phyloP scores from a whole-genome alignment of 2,888 invertebrate genomes.

The Stegana nigrithorax region DNA sequence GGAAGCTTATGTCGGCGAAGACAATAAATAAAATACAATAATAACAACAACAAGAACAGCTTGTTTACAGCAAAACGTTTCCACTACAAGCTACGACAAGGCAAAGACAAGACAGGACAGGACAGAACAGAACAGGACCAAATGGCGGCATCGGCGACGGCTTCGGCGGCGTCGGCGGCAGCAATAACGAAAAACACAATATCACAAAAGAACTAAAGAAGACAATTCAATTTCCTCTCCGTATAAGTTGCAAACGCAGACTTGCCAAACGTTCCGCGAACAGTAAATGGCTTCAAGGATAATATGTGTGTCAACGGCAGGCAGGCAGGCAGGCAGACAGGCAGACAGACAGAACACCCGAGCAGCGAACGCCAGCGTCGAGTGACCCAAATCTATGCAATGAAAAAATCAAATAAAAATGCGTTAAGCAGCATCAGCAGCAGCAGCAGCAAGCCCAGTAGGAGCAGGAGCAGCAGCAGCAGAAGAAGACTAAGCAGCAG shows the following conservation, averaged over 20 bases:
- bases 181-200: background rate
- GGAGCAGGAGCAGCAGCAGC: too few species aligned
- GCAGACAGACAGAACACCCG: constrained; percentile 27
- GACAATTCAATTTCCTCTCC: constrained; percentile 18
- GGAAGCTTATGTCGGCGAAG: too few species aligned
- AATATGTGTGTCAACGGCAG: constrained; percentile 30
- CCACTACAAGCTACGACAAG: background rate
- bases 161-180: too few species aligned
- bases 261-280: constrained; percentile 22
- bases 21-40: constrained; percentile 37
- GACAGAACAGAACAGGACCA: background rate
- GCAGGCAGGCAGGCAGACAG: constrained; percentile 18
- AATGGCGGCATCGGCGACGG: too few species aligned
- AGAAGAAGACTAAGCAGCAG: too few species aligned
- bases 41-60: too few species aligned
- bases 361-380: too few species aligned
- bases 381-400: constrained; percentile 51
- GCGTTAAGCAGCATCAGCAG: too few species aligned
- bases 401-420: constrained; percentile 51
- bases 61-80: background rate
- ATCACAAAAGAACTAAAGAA: constrained; percentile 20
- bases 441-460: too few species aligned
- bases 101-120: too few species aligned
- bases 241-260: background rate
- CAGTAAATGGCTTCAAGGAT: constrained; percentile 47